These are phyloP conservation scores for Chloroceryle inda DNA, from an alignment of 2,797 vertebrate genomes.

Conservation along the genomic window DNA sequence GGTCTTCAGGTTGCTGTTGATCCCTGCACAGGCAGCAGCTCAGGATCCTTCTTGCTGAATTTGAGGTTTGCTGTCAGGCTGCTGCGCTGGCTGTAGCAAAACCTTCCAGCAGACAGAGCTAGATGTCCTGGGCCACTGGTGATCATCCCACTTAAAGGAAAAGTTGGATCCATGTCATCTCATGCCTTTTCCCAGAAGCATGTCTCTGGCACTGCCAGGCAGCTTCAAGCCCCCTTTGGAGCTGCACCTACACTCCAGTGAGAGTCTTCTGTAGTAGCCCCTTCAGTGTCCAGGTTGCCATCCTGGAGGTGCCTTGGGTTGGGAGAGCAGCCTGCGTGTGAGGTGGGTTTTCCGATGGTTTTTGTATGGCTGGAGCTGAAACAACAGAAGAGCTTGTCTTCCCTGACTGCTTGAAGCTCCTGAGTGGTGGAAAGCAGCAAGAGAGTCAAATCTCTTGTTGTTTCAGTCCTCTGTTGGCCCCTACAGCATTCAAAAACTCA, in stretches of 20 bases:
- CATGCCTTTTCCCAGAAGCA: neutral
- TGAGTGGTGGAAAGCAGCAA: conserved; percentile 1
- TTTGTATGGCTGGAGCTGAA: neutral
- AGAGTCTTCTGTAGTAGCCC: neutral
- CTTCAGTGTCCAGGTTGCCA: neutral
- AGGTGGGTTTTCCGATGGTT: neutral
- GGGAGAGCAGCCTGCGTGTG: neutral
- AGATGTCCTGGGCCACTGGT: fast-evolving
- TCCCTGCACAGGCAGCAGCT: neutral
- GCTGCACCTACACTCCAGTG: neutral
- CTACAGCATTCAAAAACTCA: conserved; percentile 25
- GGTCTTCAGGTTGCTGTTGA: neutral
- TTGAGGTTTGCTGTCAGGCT: neutral
- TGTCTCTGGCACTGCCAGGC: neutral
- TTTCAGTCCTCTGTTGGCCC: conserved; percentile 6
- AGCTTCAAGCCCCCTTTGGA: neutral
- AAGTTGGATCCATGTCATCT: neutral
- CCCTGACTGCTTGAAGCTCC: neutral
- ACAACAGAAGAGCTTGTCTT: conserved; percentile 35
- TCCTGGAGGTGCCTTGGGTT: neutral
- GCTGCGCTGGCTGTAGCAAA: neutral
- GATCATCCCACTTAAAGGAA: neutral
- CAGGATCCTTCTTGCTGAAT: neutral
- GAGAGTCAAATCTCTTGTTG: conserved; percentile 22
- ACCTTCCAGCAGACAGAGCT: neutral